These are phyloP conservation scores for Tortricodes alternella DNA, from an alignment of 2,888 invertebrate species.

Conservation along the genomic window DNA sequence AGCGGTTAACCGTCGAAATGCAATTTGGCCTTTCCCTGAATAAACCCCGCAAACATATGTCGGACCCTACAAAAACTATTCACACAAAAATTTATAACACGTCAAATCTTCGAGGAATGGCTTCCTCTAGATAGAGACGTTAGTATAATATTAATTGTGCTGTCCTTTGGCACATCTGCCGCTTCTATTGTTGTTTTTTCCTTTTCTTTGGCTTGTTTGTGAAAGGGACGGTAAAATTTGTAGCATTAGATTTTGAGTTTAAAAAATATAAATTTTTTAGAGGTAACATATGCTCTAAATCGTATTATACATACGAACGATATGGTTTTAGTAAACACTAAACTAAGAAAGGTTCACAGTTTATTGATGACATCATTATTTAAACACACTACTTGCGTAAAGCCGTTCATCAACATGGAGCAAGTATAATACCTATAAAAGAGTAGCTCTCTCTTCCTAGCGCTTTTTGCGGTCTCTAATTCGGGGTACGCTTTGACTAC, in stretches of 20 bases:
- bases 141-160: slow-evolving; percentile 79
- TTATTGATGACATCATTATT: too few species aligned
- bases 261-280: slow-evolving; percentile 8
- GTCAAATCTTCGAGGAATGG: slow-evolving; percentile 79
- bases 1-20: slow-evolving; percentile 6
- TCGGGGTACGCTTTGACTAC: too few species aligned
- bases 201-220: slow-evolving; percentile 45
- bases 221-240: slow-evolving; percentile 1
- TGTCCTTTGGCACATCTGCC: slow-evolving; percentile 70
- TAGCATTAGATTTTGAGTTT: slow-evolving; percentile 14
- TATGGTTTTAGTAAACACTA: neutral
- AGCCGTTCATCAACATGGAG: too few species aligned
- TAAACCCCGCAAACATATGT: slow-evolving; percentile 59
- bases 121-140: slow-evolving; percentile 78
- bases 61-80: slow-evolving; percentile 56
- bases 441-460: too few species aligned
- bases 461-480: too few species aligned
- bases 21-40: slow-evolving; percentile 37
- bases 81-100: slow-evolving; percentile 77
- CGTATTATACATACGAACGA: neutral
- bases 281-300: neutral
- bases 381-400: too few species aligned
- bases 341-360: neutral
- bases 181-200: slow-evolving; percentile 61
- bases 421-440: too few species aligned